These are phyloP conservation scores for Micropterix aruncella DNA, from an alignment of 2,888 invertebrate species.

Conservation along the genomic window DNA sequence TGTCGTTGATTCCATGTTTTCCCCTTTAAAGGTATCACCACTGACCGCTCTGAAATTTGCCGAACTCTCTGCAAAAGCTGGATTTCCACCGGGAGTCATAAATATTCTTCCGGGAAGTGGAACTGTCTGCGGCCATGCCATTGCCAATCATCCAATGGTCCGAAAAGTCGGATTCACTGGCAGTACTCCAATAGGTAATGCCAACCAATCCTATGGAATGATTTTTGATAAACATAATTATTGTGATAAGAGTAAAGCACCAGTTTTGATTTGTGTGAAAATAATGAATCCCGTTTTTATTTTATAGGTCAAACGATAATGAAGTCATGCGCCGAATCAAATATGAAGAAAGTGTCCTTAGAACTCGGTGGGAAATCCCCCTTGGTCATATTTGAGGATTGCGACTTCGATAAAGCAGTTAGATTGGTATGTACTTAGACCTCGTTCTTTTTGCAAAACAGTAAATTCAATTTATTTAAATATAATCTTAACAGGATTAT, in stretches of 20 bases:
- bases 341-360: slow-evolving; percentile 88
- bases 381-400: slow-evolving; percentile 84
- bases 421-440: slow-evolving; percentile 70
- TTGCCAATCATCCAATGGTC: slow-evolving; percentile 73
- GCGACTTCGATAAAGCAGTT: slow-evolving; percentile 87
- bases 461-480: too few relatives aligned
- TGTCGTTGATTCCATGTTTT: too few relatives aligned
- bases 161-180: slow-evolving; percentile 95
- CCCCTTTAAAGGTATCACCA: slow-evolving; percentile 51
- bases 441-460: too few relatives aligned
- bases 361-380: slow-evolving; percentile 96
- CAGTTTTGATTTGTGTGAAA: too few relatives aligned
- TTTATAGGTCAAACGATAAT: slow-evolving; percentile 62
- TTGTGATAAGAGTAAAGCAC: background rate
- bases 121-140: slow-evolving; percentile 66
- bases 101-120: slow-evolving; percentile 85
- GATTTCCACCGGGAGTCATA: slow-evolving; percentile 88
- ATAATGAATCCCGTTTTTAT: slow-evolving; percentile 1
- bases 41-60: slow-evolving; percentile 92
- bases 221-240: background rate
- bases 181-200: slow-evolving; percentile 76
- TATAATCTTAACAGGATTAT: too few relatives aligned
- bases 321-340: slow-evolving; percentile 77
- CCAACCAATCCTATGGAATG: too few relatives aligned
- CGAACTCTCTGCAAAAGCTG: slow-evolving; percentile 78